Evolutionary conservation across 2,888 invertebrate species (phyloP).

Genomic region (Oxystoma pomonae): DNA sequence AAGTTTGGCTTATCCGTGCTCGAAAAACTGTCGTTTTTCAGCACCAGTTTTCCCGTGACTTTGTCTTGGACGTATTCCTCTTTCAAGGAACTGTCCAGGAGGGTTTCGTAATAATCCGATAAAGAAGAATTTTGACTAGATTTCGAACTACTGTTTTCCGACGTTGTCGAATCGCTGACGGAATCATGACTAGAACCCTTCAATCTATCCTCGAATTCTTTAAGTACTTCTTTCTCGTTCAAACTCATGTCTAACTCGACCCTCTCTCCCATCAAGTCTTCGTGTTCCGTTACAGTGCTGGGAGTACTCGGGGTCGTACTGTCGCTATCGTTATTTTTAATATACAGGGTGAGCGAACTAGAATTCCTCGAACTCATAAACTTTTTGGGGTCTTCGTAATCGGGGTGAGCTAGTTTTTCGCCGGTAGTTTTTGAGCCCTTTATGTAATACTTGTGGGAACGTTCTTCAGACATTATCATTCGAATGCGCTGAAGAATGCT

Average conservation of each 20-base stretch:
- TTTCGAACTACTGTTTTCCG: constrained; percentile 27
- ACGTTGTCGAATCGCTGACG: constrained; percentile 3
- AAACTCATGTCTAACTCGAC: constrained; percentile 41
- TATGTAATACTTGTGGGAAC: constrained; percentile 48
- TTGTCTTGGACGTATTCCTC: constrained; percentile 40
- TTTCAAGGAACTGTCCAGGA: constrained; percentile 41
- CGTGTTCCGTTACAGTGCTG: constrained; percentile 25
- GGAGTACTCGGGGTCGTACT: constrained; percentile 13
- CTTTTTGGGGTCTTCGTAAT: constrained; percentile 79
- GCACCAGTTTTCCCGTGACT: constrained; percentile 34
- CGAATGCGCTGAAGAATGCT: constrained; percentile 57
- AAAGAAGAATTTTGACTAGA: constrained; percentile 42
- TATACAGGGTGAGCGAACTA: constrained; percentile 16
- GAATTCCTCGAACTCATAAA: constrained; percentile 42
- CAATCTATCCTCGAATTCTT: constrained; percentile 41
- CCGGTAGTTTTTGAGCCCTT: constrained; percentile 74
- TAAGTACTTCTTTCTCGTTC: constrained; percentile 45
- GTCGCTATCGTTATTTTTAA: neutral
- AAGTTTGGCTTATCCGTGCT: constrained; percentile 15
- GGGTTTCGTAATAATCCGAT: constrained; percentile 41
- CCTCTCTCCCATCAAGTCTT: constrained; percentile 32
- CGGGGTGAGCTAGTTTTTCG: constrained; percentile 82
- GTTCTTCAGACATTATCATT: constrained; percentile 45
- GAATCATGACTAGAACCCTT: constrained; percentile 20
- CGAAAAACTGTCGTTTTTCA: constrained; percentile 39